Base-by-base conservation (phyloP, 2,797 vertebrate species). In the Novumbra hubbsi region DNA sequence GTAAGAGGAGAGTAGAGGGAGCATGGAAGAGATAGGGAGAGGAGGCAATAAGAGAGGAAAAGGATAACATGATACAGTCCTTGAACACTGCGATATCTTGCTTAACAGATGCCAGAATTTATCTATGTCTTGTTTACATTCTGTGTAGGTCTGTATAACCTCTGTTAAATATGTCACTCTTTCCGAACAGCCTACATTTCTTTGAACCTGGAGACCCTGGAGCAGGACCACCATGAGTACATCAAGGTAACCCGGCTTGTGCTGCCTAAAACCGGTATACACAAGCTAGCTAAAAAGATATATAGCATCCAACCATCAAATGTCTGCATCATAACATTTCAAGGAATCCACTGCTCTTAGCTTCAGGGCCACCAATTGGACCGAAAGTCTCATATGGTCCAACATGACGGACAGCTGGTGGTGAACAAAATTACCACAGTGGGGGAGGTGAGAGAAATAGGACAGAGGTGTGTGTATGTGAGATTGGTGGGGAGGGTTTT, bases 181-280 rank as follows among this genome's bases (percentile, higher is more conserved):
- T 6, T 70, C 30, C 50, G 72, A 27, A 66, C 86, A 98, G 98
- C 93, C 69, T 96, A 95, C 4, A 41, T 99, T 72, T 93, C 94
- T 0, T 80, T 74, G 12, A 89, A 88, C 4, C 88, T 99, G 87
- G 94, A 95, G 83, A 93, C 92, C 49, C 78, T 97, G 76, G 95
- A 98, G 80, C 95, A 98, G 68, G 93, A 95, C 14, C 91, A 92
- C 78, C 90, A 93, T 5, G 96, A 98, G 80, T 94, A 92, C 77
- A 72, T 98, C 62, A 93, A 96, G 93, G 97, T 97, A 64, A 81
- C 88, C 71, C 34, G 2, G 28, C 27, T 21, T 81, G 50, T n/a
- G 7, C 19, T n/a, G 9, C 55, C 21, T 60, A 4, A 62, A 38
- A 28, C 21, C 27, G 8, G n/a, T 41, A 3, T 41, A 32, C 27